Base-by-base conservation (phyloP, 1,140 invertebrate species). In the Megalopta genalis region DNA sequence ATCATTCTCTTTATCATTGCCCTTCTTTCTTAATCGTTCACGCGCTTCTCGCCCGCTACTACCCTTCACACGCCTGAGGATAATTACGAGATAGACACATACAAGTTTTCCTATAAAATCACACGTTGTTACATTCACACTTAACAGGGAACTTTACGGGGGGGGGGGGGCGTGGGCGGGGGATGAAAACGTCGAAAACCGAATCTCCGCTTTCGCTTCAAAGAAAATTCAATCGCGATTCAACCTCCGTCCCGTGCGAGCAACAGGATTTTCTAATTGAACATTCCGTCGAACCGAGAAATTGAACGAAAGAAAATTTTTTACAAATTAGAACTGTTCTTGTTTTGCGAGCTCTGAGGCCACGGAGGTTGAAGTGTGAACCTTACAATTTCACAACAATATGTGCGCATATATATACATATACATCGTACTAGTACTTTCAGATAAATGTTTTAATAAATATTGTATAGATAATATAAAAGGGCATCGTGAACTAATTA, bases 401-500 rank as follows among this genome's bases (percentile, higher is more conserved):
- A 73, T 85, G 77, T 75, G 74, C 73, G 79, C 16, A 52, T 52
- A 18, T 52, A 52, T 79, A 82, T 77, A n/a, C n/a, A 80, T 75
- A 77, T 68, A 83, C 81, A 73, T 83, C 78, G 42, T 63, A 83
- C 60, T 62, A 66, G 84, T 60, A 57, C 39, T 62, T 82, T 37
- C 69, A 68, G 63, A 68, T 67, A 81, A 86, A 74, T 4, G 49
- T 81, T 82, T 74, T 32, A 87, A 87, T 87, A 87, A 87, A 87
- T 87, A 87, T 64, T 16, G 23, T 62, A 57, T 86, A 78, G 52
- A 74, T 78, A 83, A 83, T 83, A 80, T 42, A 86, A 81, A 81
- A 78, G 65, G 54, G 42, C 57, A 68, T 62, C 32, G 54, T 80
- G 64, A 68, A 77, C 76, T 77, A 72, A 77, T 77, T 71, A 72